Conservation (phyloP, 2,797 vertebrate species). For the Pygocentrus nattereri region DNA sequence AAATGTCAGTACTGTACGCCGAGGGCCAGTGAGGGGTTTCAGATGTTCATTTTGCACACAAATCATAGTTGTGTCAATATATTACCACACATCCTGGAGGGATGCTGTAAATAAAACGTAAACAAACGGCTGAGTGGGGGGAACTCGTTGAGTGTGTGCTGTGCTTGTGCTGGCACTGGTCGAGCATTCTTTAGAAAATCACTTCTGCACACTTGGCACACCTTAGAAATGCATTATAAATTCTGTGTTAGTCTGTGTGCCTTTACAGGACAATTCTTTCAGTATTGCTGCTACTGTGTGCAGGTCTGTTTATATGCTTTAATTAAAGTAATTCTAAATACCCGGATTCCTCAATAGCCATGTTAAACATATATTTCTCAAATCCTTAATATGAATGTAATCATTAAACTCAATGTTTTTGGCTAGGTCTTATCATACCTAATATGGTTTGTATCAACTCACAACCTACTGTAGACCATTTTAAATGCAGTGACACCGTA, state of each 20-base stretch:
- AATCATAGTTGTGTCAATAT: conserved; percentile 75
- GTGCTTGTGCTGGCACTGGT: background rate
- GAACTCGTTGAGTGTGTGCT: conserved; percentile 37
- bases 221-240: background rate
- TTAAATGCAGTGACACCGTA: no score
- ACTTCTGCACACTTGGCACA: background rate
- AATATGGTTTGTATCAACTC: no score
- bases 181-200: background rate
- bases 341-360: no score
- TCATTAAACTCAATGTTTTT: no score
- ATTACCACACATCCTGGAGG: conserved; percentile 73
- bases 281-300: background rate
- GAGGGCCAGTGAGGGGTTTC: conserved; percentile 57
- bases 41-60: conserved; percentile 70
- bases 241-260: background rate
- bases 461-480: no score
- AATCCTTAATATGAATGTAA: no score
- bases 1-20: conserved; percentile 75
- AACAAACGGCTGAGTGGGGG: conserved; percentile 57
- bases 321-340: no score
- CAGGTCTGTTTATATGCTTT: background rate
- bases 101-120: conserved; percentile 60
- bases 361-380: no score
- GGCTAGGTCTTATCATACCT: no score
- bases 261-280: background rate